Conservation (phyloP, 2,888 invertebrate species). For the Pachycephus smyrnensis region DNA sequence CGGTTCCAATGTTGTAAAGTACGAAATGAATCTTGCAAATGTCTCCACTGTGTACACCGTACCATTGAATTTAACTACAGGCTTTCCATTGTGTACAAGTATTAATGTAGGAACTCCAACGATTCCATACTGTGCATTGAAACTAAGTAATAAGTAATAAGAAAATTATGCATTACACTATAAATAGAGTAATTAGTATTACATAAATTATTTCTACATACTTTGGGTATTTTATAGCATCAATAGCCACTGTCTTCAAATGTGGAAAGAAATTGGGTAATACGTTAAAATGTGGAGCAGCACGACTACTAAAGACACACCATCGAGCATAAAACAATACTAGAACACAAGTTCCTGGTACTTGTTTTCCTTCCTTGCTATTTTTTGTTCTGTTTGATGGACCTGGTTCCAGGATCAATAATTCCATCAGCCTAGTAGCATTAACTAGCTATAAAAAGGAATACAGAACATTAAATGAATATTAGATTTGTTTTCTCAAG, state of each 20-base stretch:
- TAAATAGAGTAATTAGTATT: background rate
- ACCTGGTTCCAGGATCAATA: constrained; percentile 75
- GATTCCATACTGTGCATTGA: constrained; percentile 92
- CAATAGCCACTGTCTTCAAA: constrained; percentile 89
- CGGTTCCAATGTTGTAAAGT: constrained; percentile 78
- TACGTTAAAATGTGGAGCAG: constrained; percentile 92
- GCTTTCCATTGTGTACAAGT: constrained; percentile 89
- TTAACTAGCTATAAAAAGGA: constrained; percentile 73
- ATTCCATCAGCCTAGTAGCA: constrained; percentile 76
- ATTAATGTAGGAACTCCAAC: constrained; percentile 90
- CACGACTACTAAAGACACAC: constrained; percentile 90
- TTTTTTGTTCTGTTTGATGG: constrained; percentile 71
- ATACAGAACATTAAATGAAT: constrained; percentile 6
- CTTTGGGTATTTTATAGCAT: constrained; percentile 84
- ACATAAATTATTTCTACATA: constrained; percentile 35
- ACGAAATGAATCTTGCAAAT: constrained; percentile 82
- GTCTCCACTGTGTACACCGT: constrained; percentile 83
- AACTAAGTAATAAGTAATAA: constrained; percentile 65
- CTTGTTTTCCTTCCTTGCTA: constrained; percentile 67
- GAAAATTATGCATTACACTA: background rate
- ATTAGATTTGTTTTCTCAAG: background rate
- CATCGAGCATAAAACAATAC: constrained; percentile 91
- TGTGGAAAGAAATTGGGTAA: constrained; percentile 88
- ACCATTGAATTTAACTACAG: constrained; percentile 86
- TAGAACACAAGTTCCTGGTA: constrained; percentile 77